Conservation (phyloP, 92 coral and sea anemone genomes). For the Micromussa lordhowensis region DNA sequence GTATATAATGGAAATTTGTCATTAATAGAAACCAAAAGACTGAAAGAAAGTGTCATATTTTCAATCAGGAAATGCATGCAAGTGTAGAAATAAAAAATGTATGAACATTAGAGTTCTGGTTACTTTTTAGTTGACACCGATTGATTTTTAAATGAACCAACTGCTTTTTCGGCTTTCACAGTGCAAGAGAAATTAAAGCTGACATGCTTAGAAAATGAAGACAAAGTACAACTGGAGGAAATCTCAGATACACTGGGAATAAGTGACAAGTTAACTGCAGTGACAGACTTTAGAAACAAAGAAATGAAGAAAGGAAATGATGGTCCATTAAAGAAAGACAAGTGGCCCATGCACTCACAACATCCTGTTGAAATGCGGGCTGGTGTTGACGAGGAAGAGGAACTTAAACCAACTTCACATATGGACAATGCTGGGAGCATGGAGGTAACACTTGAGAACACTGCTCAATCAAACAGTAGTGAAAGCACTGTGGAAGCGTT, state of each 20-base stretch:
- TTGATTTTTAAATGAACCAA: neutral
- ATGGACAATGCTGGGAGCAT: neutral
- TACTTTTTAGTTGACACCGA: neutral
- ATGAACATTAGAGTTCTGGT: too few species aligned
- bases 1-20: neutral
- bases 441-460: neutral
- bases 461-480: neutral
- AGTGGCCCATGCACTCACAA: neutral
- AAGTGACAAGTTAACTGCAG: neutral
- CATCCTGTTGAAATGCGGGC: neutral
- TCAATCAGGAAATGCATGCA: neutral
- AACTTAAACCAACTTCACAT: neutral
- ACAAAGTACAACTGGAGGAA: neutral
- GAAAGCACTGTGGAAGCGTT: neutral
- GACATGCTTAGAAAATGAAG: neutral
- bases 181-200: conserved; percentile 4
- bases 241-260: neutral
- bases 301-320: neutral
- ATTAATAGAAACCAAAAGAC: neutral
- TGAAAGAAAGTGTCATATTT: neutral
- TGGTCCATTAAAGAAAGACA: neutral
- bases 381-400: neutral
- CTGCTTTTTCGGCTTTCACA: neutral
- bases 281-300: neutral
- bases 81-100: too few species aligned